These are phyloP conservation scores for Apodemia duryi DNA, from an alignment of 2,888 invertebrate species.

Conservation along the genomic window DNA sequence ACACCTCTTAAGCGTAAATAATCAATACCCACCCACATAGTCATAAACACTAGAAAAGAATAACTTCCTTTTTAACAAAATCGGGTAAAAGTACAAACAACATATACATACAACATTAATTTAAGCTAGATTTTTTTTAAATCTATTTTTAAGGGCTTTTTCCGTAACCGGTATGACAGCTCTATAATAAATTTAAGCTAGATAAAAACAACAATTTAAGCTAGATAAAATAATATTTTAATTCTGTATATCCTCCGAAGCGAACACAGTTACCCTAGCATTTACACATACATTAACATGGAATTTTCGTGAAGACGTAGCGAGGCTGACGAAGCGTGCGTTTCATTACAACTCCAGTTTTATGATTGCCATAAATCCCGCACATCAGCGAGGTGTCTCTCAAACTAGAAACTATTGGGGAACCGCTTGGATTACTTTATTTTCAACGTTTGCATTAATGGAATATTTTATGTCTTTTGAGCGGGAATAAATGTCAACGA, in stretches of 20 bases:
- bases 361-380: constrained; percentile 30
- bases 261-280: not conserved
- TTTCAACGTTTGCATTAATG: constrained; percentile 12
- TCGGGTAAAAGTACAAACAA: no score
- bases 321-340: constrained; percentile 16
- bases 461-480: constrained; percentile 10
- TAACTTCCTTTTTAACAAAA: no score
- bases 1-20: no score
- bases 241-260: not conserved
- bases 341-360: constrained; percentile 24
- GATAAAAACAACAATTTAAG: no score
- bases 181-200: no score
- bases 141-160: no score
- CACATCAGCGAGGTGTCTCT: constrained; percentile 12
- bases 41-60: no score
- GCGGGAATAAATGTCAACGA: constrained; percentile 1
- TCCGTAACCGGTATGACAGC: no score
- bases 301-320: constrained; percentile 8
- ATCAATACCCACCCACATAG: no score
- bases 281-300: constrained; percentile 7
- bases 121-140: no score
- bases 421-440: constrained; percentile 12
- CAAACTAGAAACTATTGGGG: constrained; percentile 10
- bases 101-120: no score
- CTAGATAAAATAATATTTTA: no score